phyloP scores from a whole-genome alignment of 1,140 invertebrate genomes.

The Lerema accius region DNA sequence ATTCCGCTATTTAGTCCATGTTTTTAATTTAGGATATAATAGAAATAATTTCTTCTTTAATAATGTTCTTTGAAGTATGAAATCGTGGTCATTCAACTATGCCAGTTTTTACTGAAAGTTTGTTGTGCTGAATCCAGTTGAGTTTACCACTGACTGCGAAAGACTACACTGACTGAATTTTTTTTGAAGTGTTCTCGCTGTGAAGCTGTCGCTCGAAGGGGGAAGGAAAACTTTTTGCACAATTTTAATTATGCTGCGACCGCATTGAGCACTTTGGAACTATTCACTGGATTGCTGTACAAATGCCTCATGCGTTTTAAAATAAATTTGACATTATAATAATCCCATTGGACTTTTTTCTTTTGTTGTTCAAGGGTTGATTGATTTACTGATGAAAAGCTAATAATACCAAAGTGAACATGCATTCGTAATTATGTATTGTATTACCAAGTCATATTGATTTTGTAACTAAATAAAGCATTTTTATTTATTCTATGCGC shows the following conservation, averaged over 20 bases:
- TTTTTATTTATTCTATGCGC: no score
- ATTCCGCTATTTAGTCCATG: no score
- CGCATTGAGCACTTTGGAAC: background rate
- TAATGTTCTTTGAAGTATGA: background rate
- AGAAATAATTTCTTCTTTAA: background rate
- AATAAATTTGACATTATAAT: no score
- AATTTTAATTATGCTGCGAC: conserved; percentile 6
- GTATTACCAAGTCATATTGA: no score
- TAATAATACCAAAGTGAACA: no score
- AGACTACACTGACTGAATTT: background rate
- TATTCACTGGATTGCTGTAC: background rate
- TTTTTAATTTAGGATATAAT: background rate
- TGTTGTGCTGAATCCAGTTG: conserved; percentile 4
- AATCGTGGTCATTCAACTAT: background rate
- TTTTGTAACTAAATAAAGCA: no score
- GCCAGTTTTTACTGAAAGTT: conserved; percentile 2
- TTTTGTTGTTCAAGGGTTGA: no score
- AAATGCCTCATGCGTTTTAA: no score
- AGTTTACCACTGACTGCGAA: conserved; percentile 5
- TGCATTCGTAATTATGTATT: no score
- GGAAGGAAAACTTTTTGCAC: conserved; percentile 9
- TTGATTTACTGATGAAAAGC: no score
- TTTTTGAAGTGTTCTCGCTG: conserved; percentile 17
- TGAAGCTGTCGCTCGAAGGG: no score
- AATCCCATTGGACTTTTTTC: no score